phyloP scores from a whole-genome alignment of 2,113 vertebrate genomes.

The Trichomycterus rosablanca region DNA sequence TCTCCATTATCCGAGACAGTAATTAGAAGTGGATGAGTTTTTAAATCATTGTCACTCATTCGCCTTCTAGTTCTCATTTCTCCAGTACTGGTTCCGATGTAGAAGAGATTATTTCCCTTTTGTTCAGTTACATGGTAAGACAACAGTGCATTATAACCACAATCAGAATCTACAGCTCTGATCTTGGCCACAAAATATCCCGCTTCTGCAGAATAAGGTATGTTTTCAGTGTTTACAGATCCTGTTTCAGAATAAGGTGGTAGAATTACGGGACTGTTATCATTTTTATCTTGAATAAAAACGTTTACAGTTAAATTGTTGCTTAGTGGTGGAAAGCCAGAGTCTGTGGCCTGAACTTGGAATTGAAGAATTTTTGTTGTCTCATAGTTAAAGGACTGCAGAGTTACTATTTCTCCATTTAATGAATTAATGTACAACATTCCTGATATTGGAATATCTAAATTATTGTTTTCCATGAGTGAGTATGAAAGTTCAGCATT shows the following conservation, averaged over 20 bases:
- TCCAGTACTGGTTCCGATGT: slow-evolving; percentile 48
- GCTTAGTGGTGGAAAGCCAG: slow-evolving; percentile 68
- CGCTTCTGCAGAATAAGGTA: slow-evolving; percentile 66
- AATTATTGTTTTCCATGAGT: slow-evolving; percentile 45
- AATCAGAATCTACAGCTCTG: slow-evolving; percentile 50
- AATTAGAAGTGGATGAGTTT: slow-evolving; percentile 68
- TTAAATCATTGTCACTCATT: slow-evolving; percentile 66
- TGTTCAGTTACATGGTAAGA: slow-evolving; percentile 46
- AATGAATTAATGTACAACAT: slow-evolving; percentile 43
- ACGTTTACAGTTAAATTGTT: slow-evolving; percentile 66
- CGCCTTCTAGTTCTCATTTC: slow-evolving; percentile 51
- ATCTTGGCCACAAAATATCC: slow-evolving; percentile 59
- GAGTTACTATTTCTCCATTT: slow-evolving; percentile 69
- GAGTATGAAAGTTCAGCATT: slow-evolving; percentile 65
- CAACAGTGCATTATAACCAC: slow-evolving; percentile 51
- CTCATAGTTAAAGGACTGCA: slow-evolving; percentile 74
- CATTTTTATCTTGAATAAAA: slow-evolving; percentile 75
- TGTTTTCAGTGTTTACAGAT: slow-evolving; percentile 60
- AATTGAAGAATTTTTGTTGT: slow-evolving; percentile 63
- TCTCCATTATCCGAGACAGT: slow-evolving; percentile 69
- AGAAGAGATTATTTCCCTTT: slow-evolving; percentile 48
- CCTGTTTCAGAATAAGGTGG: slow-evolving; percentile 64
- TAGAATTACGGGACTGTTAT: slow-evolving; percentile 70
- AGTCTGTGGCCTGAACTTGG: slow-evolving; percentile 71
- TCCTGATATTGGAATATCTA: slow-evolving; percentile 13